These are phyloP conservation scores for Nyctibius grandis DNA, from an alignment of 2,797 vertebrate genomes.

Conservation along the genomic window DNA sequence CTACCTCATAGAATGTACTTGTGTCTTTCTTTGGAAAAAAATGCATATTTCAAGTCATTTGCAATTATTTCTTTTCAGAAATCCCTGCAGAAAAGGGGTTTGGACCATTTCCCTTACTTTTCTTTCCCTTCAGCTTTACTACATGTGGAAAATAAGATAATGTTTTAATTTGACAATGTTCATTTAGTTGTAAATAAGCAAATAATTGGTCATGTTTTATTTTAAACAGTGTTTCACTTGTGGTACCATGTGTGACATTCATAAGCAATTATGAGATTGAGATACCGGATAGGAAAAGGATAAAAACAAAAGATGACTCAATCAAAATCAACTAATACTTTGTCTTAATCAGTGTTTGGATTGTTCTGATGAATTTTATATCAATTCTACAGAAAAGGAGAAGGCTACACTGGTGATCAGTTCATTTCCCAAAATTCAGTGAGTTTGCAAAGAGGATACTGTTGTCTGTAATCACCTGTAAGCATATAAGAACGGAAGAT, in stretches of 20 bases:
- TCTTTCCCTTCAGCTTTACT: not conserved
- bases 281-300: conserved; percentile 3
- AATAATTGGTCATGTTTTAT: conserved; percentile 36
- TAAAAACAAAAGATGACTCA: conserved; percentile 34
- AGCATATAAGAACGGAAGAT: not conserved
- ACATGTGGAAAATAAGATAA: conserved; percentile 11
- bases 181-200: conserved; percentile 39
- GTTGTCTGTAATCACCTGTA: not conserved
- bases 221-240: conserved; percentile 32
- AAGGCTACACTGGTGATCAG: not conserved
- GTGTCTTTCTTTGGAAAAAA: not conserved
- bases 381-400: not conserved
- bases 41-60: not conserved
- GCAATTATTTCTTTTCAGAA: not conserved
- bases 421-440: not conserved
- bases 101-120: not conserved
- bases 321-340: conserved; percentile 11
- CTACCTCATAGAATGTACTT: not conserved
- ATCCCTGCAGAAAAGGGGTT: not conserved
- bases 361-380: conserved; percentile 35
- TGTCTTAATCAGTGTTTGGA: conserved; percentile 13
- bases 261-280: conserved; percentile 15
- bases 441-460: not conserved
- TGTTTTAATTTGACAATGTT: not conserved
- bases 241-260: conserved; percentile 21